Evolutionary conservation across 2,113 vertebrate species (phyloP).

Genomic region (Hippocampus zosterae): DNA sequence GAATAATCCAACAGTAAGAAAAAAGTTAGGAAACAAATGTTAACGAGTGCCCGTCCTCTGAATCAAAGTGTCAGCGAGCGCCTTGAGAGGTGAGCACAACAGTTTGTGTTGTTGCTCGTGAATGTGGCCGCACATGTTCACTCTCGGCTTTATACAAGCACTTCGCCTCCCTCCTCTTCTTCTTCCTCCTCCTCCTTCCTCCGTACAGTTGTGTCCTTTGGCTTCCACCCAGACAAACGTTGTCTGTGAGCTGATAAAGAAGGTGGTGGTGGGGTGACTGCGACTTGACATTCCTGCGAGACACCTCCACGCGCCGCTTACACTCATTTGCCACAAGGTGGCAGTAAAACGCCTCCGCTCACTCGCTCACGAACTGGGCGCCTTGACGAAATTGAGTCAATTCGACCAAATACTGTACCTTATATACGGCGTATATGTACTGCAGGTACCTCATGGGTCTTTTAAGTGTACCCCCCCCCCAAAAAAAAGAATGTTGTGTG

Average conservation of each 20-base stretch:
- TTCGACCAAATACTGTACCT: too few relatives aligned
- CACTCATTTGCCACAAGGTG: conserved; percentile 48
- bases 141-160: conserved; percentile 55
- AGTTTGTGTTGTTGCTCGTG: conserved; percentile 20
- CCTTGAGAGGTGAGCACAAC: conserved; percentile 4
- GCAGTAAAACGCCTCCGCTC: conserved; percentile 16
- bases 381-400: too few relatives aligned
- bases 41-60: conserved; percentile 6
- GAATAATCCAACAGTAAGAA: conserved; percentile 38
- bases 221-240: conserved; percentile 77
- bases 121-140: conserved; percentile 52
- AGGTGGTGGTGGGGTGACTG: conserved; percentile 60
- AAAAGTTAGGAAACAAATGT: not conserved
- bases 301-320: not conserved
- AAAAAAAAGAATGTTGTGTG: too few relatives aligned
- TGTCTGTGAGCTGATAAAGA: conserved; percentile 80
- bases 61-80: not conserved
- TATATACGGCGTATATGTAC: too few relatives aligned
- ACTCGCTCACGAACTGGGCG: too few relatives aligned
- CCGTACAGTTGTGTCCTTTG: conserved; percentile 72
- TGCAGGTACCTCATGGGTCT: too few relatives aligned
- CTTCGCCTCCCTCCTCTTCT: conserved; percentile 30
- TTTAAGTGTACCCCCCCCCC: too few relatives aligned
- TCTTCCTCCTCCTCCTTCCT: conserved; percentile 49
- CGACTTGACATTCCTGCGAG: not conserved